phyloP scores from a whole-genome alignment of 2,888 invertebrate genomes.

The Phaonia tiefii region DNA sequence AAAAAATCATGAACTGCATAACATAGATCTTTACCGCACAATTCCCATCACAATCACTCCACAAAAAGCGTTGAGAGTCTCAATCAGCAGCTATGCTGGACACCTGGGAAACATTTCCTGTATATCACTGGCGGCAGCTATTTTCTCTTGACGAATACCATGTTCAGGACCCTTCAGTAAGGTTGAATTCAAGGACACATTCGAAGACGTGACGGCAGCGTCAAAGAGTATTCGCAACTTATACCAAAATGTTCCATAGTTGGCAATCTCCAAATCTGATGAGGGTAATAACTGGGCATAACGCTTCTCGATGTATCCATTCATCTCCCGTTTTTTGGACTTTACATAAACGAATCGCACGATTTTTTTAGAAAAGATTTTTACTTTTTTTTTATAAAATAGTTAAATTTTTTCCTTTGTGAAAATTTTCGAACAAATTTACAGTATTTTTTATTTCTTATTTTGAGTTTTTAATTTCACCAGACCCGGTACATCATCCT shows the following conservation, averaged over 20 bases:
- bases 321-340: slow-evolving; percentile 45
- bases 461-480: too few species aligned
- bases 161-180: slow-evolving; percentile 72
- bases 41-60: slow-evolving; percentile 36
- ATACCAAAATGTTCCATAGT: slow-evolving; percentile 61
- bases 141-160: slow-evolving; percentile 67
- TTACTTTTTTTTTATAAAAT: too few species aligned
- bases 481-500: too few species aligned
- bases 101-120: slow-evolving; percentile 75
- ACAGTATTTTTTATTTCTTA: too few species aligned
- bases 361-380: too few species aligned
- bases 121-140: slow-evolving; percentile 73
- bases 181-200: slow-evolving; percentile 69
- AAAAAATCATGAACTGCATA: slow-evolving; percentile 60
- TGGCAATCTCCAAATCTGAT: slow-evolving; percentile 69
- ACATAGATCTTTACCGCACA: slow-evolving; percentile 30
- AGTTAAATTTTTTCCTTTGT: too few species aligned
- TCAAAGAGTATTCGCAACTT: slow-evolving; percentile 72
- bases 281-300: slow-evolving; percentile 45
- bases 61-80: slow-evolving; percentile 66
- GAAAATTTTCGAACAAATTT: too few species aligned
- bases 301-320: slow-evolving; percentile 57
- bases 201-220: slow-evolving; percentile 71
- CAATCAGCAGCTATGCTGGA: slow-evolving; percentile 69
- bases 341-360: too few species aligned